A percentile compares a stretch with the other conserved stretches of the same genome.
phyloP scores from a whole-genome alignment of 2,888 invertebrate genomes.

The Microplitis deprimator region DNA sequence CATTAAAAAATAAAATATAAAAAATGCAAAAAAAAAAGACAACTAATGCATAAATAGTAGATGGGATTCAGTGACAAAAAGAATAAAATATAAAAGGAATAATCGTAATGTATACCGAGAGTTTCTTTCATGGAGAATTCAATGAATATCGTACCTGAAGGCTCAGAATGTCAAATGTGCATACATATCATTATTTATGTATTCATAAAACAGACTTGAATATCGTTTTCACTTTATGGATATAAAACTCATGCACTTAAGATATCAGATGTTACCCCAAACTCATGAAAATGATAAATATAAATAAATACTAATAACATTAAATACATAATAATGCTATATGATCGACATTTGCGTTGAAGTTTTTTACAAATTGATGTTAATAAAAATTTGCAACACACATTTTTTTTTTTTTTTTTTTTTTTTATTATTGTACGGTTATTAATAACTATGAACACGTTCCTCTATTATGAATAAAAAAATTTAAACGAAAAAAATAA shows the following conservation, averaged over 20 bases:
- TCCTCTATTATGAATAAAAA: background rate
- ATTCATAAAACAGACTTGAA: slow-evolving; percentile 38
- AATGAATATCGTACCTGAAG: slow-evolving; percentile 38
- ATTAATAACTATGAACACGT: too few species aligned
- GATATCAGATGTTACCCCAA: slow-evolving; percentile 36
- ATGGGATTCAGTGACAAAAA: slow-evolving; percentile 27
- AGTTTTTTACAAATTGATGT: background rate
- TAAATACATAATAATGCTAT: background rate
- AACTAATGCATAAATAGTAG: slow-evolving; percentile 37
- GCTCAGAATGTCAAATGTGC: slow-evolving; percentile 41
- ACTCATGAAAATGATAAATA: slow-evolving; percentile 21
- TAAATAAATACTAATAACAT: slow-evolving; percentile 15
- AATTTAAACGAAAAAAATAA: background rate
- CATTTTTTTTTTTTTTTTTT: too few species aligned
- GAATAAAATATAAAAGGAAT: slow-evolving; percentile 36
- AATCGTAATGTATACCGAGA: slow-evolving; percentile 25
- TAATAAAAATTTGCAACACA: background rate
- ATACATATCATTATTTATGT: slow-evolving; percentile 41
- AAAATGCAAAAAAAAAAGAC: slow-evolving; percentile 17
- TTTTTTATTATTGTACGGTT: too few species aligned
- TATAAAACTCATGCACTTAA: slow-evolving; percentile 37
- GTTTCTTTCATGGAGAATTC: slow-evolving; percentile 35
- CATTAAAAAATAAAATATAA: background rate
- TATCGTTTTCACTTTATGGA: slow-evolving; percentile 42
- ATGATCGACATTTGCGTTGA: background rate